phyloP scores from a whole-genome alignment of 1,140 invertebrate species.

The Steinernema feltiae region DNA sequence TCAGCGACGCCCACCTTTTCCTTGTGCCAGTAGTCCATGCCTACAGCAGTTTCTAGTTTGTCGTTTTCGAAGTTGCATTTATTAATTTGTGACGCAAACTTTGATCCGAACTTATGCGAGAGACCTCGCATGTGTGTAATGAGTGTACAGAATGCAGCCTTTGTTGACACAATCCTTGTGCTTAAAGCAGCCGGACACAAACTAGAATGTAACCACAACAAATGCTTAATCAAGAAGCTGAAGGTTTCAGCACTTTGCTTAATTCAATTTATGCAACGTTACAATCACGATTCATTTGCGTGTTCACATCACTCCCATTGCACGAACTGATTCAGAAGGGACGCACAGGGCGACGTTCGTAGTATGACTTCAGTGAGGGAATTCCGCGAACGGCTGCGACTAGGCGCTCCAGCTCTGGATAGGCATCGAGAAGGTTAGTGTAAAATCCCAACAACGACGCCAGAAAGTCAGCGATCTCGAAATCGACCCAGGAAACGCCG shows the following conservation, averaged over 20 bases:
- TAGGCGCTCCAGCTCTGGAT: neutral
- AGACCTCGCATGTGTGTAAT: too few species aligned
- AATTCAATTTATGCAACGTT: too few species aligned
- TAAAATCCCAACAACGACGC: neutral
- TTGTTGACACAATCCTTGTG: too few species aligned
- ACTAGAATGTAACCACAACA: too few species aligned
- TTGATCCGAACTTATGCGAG: too few species aligned
- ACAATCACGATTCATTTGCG: too few species aligned
- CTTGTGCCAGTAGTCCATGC: conserved; percentile 55
- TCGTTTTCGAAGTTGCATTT: neutral
- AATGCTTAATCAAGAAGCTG: too few species aligned
- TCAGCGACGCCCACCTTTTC: conserved; percentile 22
- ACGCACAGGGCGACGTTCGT: neutral
- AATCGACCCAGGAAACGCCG: neutral
- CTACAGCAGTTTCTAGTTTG: conserved; percentile 51
- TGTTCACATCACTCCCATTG: too few species aligned
- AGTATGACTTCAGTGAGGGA: neutral
- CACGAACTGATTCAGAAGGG: neutral
- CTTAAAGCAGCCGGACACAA: too few species aligned
- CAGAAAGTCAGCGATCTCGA: neutral
- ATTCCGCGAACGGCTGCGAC: neutral
- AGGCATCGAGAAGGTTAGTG: neutral
- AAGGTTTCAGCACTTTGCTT: too few species aligned
- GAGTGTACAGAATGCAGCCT: too few species aligned
- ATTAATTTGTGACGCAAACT: too few species aligned